Evolutionary conservation across 1,140 invertebrate genomes (phyloP).

Genomic region (Sipha flava): DNA sequence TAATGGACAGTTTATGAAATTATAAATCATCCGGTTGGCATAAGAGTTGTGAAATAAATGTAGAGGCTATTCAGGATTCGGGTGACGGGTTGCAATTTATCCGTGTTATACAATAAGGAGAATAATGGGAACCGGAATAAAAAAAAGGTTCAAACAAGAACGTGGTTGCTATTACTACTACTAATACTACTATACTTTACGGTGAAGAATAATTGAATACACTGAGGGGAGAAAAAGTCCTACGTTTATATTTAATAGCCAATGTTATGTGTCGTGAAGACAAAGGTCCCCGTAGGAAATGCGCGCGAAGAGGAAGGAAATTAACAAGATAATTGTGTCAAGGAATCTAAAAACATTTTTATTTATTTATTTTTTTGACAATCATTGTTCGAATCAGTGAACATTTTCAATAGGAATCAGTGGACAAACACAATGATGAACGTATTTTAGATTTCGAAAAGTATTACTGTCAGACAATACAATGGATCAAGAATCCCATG

Average conservation of each 20-base stretch:
- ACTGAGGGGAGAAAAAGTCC: background rate
- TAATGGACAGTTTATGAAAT: slow-evolving; percentile 15
- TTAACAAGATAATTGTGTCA: slow-evolving; percentile 7
- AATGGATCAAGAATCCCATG: background rate
- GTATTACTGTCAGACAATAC: background rate
- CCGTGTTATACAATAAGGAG: background rate
- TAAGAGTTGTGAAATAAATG: slow-evolving; percentile 21
- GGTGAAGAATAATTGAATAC: background rate
- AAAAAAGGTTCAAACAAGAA: slow-evolving; percentile 4
- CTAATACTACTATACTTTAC: background rate
- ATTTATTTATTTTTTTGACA: background rate
- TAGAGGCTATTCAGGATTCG: background rate
- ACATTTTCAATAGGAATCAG: slow-evolving; percentile 1
- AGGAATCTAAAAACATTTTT: background rate
- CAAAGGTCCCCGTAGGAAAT: background rate
- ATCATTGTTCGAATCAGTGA: background rate
- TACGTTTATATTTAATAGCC: background rate
- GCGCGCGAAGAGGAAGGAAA: background rate
- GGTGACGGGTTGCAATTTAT: background rate
- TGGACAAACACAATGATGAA: background rate
- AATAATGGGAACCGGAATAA: slow-evolving; percentile 23
- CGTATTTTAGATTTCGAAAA: background rate
- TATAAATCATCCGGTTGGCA: slow-evolving; percentile 19
- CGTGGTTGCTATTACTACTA: background rate
- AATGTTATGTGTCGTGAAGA: slow-evolving; percentile 2